Evolutionary conservation across 2,113 vertebrate species (phyloP).

Genomic region (Tonatia bakeri): DNA sequence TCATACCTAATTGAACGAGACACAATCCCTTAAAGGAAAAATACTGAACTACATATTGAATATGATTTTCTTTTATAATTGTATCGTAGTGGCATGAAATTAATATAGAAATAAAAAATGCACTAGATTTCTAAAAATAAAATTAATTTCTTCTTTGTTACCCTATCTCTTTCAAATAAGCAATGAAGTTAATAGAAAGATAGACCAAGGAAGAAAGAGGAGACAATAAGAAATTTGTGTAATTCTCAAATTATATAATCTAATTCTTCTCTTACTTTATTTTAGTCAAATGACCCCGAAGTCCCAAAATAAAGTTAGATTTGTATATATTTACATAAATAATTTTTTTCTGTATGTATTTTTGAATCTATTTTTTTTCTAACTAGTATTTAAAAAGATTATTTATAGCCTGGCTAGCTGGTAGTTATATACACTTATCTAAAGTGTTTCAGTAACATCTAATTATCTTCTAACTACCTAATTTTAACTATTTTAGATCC

Average conservation of each 20-base stretch:
- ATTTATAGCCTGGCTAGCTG: neutral
- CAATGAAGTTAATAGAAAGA: neutral
- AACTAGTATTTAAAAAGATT: neutral
- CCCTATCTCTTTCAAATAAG: neutral
- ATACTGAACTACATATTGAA: neutral
- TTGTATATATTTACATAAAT: neutral
- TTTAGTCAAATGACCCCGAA: neutral
- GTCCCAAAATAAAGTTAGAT: conserved; percentile 18
- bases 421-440: neutral
- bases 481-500: conserved; percentile 85
- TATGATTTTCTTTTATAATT: neutral
- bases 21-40: neutral
- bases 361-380: neutral
- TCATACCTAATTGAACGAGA: neutral
- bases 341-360: neutral
- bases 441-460: neutral
- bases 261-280: neutral
- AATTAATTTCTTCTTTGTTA: neutral
- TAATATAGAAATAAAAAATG: neutral
- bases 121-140: neutral
- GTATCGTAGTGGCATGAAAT: neutral
- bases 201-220: neutral
- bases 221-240: neutral
- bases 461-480: neutral
- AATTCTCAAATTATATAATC: neutral